Evolutionary conservation across 53 echinoderm and acorn worm species (phyloP).

Genomic region (Henricia sp.): DNA sequence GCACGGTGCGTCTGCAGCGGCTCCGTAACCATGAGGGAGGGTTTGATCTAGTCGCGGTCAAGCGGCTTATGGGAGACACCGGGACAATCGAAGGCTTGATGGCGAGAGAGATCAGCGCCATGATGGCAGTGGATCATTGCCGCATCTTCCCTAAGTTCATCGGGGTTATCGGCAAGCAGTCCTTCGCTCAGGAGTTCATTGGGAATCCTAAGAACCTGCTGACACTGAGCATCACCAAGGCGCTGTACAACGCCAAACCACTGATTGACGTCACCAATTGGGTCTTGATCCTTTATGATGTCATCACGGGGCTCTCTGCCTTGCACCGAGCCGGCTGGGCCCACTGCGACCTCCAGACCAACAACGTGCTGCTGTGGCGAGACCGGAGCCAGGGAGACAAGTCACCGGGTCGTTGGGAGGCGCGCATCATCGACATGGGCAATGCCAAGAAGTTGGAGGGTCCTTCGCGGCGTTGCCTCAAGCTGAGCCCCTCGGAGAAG

Average conservation of each 20-base stretch:
- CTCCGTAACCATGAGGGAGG: neutral
- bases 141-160: constrained; percentile 32
- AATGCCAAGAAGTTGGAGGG: constrained; percentile 32
- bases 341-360: constrained; percentile 55
- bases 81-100: neutral
- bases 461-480: neutral
- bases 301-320: constrained; percentile 7
- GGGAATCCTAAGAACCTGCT: constrained; percentile 31
- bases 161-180: constrained; percentile 20
- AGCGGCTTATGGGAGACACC: constrained; percentile 16
- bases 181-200: constrained; percentile 51
- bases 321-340: constrained; percentile 52
- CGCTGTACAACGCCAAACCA: constrained; percentile 16
- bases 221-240: constrained; percentile 36
- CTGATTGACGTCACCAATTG: constrained; percentile 5
- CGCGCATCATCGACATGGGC: constrained; percentile 52
- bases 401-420: constrained; percentile 5
- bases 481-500: constrained; percentile 14
- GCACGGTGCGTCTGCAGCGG: constrained; percentile 32
- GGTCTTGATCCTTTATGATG: constrained; percentile 27
- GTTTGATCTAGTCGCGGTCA: constrained; percentile 17
- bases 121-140: constrained; percentile 19
- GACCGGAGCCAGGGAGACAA: constrained; percentile 1
- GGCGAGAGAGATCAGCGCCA: constrained; percentile 28
- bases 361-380: constrained; percentile 47